Conservation (phyloP, 2,888 invertebrate genomes). For the Thecophora atra region DNA sequence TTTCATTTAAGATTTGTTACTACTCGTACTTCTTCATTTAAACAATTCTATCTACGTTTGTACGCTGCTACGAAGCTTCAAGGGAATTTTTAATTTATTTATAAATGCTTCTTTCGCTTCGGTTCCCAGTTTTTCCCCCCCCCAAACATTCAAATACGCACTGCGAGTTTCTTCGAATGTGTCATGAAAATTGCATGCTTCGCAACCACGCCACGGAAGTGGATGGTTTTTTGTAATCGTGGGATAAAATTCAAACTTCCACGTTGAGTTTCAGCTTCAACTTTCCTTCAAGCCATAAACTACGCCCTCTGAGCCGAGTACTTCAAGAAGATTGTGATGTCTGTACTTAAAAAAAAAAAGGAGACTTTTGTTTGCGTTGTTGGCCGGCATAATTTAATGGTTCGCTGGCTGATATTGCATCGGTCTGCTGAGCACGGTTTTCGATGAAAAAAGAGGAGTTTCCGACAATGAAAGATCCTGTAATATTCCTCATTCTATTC, state of each 20-base stretch:
- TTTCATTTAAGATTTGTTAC: slow-evolving; percentile 13
- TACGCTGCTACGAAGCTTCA: slow-evolving; percentile 3
- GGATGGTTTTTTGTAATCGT: slow-evolving; percentile 21
- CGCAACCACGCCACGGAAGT: slow-evolving; percentile 27
- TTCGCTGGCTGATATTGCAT: not conserved
- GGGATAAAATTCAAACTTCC: slow-evolving; percentile 16
- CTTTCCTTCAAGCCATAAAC: not conserved
- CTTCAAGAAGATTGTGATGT: not conserved
- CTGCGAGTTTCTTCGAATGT: slow-evolving; percentile 1
- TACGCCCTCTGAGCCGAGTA: not conserved
- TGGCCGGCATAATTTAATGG: slow-evolving; percentile 19
- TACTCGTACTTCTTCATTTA: not conserved
- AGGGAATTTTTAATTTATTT: slow-evolving; percentile 14
- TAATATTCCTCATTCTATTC: not conserved
- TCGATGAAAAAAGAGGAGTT: no score
- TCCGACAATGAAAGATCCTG: not conserved
- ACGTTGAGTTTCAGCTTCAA: not conserved
- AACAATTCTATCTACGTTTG: not conserved
- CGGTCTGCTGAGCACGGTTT: slow-evolving; percentile 8
- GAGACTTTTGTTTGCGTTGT: slow-evolving; percentile 8
- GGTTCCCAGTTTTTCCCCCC: not conserved
- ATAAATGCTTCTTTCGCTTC: not conserved
- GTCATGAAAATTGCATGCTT: slow-evolving; percentile 11
- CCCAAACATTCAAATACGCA: slow-evolving; percentile 16
- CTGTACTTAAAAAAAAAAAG: not conserved